Evolutionary conservation across 2,113 vertebrate species (phyloP), one percentile per base, ranked within the genome.

Genomic region (Nesoenas mayeri): DNA sequence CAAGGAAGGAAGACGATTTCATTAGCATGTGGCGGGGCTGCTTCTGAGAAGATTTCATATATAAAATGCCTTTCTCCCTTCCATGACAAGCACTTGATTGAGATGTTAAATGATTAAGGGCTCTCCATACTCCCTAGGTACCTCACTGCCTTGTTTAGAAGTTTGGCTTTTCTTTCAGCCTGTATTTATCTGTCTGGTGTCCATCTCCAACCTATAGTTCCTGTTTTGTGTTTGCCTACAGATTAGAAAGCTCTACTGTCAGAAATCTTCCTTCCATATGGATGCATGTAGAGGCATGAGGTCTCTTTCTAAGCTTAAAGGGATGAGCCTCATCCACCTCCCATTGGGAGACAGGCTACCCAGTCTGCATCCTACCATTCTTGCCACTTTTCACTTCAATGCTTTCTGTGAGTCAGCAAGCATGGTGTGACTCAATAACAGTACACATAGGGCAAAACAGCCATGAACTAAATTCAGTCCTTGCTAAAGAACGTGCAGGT

Each of bases 391-490:
- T 79, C 57, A 86, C 77, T 38, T 36, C 72, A 92, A 61, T 71
- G 72, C 57, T 75, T 78, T 95, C 82, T 79, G 69, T 95, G 92
- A 95, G 69, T 95, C 93, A 96, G 88, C 85, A 88, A 67, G 75
- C 34, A 47, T 36, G 11, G 34, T 60, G 64, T 96, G 92, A 96
- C 88, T 95, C 93, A 95, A 24, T 60, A n/a, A 73, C 86, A 85
- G 65, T 10, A 92, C 48, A 57, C 11, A 1, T 6, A 48, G 53
- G 64, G 64, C 72, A 60, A 88, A 96, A 78, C 72, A 92, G 34
- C 38, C 48, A 17, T n/a, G 51, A 81, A 94, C 82, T 92, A 65
- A 92, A 94, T 67, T 78, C 83, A 53, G 65, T 26, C n/a, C 83
- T 93, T 79, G 77, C 69, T 88, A 86, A 95, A 85, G 88, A 92